Evolutionary conservation across 2,113 vertebrate species (phyloP).

Genomic region (Phyllostomus hastatus): DNA sequence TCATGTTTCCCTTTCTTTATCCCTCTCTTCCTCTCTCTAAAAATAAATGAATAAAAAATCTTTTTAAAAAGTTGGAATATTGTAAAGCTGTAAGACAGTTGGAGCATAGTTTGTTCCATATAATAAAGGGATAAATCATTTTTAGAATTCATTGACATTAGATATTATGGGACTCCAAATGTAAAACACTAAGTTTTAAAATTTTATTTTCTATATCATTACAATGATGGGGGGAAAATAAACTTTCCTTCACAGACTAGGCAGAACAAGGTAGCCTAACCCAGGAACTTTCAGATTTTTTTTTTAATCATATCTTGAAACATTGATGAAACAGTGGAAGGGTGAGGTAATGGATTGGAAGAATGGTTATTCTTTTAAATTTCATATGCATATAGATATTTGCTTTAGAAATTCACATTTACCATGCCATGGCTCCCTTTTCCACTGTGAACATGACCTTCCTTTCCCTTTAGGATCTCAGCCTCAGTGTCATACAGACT

Average conservation of each 20-base stretch:
- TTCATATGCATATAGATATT: too few relatives aligned
- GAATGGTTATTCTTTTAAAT: background rate
- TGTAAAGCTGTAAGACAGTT: background rate
- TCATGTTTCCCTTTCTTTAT: too few relatives aligned
- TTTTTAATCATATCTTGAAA: rapidly evolving
- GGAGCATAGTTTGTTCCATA: background rate
- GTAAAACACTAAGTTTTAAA: background rate
- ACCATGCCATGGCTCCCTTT: background rate
- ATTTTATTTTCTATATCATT: background rate
- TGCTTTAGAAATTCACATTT: background rate
- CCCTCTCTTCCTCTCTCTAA: too few relatives aligned
- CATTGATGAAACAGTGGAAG: background rate
- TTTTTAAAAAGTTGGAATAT: background rate
- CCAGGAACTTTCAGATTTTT: background rate
- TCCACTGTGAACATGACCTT: background rate
- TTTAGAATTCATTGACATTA: background rate
- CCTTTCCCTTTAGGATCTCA: background rate
- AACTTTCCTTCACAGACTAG: background rate
- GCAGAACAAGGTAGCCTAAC: background rate
- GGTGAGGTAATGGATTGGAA: background rate
- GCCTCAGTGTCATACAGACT: background rate
- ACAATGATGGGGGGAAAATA: background rate
- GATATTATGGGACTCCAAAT: background rate
- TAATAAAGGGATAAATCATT: background rate
- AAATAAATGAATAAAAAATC: too few relatives aligned